Conservation (phyloP, 2,888 invertebrate genomes). For the Cephus sareptanus region DNA sequence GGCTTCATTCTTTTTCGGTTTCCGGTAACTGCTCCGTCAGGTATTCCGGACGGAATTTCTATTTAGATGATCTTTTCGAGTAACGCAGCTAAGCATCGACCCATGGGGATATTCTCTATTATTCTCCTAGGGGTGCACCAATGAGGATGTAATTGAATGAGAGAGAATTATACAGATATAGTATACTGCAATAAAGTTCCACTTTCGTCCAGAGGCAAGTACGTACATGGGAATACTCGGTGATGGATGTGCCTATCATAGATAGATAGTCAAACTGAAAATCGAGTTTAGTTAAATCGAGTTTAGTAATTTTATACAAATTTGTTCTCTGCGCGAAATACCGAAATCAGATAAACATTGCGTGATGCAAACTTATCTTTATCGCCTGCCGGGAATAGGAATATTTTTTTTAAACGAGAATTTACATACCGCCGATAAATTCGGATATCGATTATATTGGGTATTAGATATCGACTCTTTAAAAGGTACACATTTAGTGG, state of each 20-base stretch:
- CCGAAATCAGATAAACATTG: not conserved
- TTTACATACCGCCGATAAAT: not conserved
- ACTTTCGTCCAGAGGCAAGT: not conserved
- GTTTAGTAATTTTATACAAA: too few species aligned
- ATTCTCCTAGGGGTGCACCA: not conserved
- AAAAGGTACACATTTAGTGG: not conserved
- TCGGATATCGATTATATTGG: not conserved
- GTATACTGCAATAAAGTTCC: not conserved
- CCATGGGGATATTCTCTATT: not conserved
- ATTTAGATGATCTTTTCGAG: not conserved
- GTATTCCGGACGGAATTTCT: not conserved
- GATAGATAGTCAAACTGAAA: not conserved
- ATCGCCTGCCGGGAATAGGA: not conserved
- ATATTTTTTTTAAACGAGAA: not conserved
- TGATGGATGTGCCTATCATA: not conserved
- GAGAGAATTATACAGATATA: not conserved
- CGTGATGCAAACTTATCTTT: too few species aligned
- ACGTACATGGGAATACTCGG: not conserved
- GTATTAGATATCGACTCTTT: not conserved
- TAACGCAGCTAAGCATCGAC: not conserved
- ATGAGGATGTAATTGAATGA: not conserved
- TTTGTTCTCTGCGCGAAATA: too few species aligned
- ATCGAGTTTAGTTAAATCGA: too few species aligned
- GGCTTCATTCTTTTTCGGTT: not conserved
- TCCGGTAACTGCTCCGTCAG: not conserved